Base-by-base conservation (phyloP, 2,113 vertebrate genomes). In the Stercorarius parasiticus region DNA sequence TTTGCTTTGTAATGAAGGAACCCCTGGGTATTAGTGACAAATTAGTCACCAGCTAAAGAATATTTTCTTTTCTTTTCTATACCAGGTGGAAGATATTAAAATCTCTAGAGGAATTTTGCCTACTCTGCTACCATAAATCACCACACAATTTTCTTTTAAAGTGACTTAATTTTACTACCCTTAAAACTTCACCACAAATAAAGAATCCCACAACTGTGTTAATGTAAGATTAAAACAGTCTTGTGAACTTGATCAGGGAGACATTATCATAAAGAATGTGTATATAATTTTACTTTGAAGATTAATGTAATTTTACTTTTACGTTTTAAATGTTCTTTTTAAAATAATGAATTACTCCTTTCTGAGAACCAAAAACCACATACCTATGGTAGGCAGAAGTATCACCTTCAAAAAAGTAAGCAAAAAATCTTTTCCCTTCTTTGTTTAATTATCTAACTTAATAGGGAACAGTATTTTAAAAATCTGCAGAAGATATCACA, bases 81-180 rank as follows among this genome's bases (percentile, higher is more conserved):
- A 88, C 93, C 97, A 96, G 79, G 82, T 96, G 97, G 97, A 97
- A 97, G 91, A 90, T 70, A 96, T 96, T 96, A 97, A 82, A 96
- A 95, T 52, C 82, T 76, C 52, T 10, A 76, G 94, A 91, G 91
- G 92, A 86, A 88, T 86, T 91, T 94, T 53, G 64, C 72, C 87
- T 70, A 71, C 86, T 74, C 40, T 78, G 59, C 77, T 62, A 85
- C 86, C 92, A 97, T 97, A 96, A 97, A 97, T 97, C 97, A 98
- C 88, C 92, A 69, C 93, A 95, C 73, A 70, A 83, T 86, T 96
- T 93, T 92, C 49, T 90, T 95, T 42, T 77, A 87, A 95, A 93
- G 70, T 86, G 85, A 94, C 88, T 96, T 95, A 95, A 96, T 97
- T 97, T 97, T 95, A 95, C 82, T 96, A 76, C 95, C 80, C 91